These are phyloP conservation scores for Phania funesta DNA, from an alignment of 2,888 invertebrate genomes.

Conservation along the genomic window DNA sequence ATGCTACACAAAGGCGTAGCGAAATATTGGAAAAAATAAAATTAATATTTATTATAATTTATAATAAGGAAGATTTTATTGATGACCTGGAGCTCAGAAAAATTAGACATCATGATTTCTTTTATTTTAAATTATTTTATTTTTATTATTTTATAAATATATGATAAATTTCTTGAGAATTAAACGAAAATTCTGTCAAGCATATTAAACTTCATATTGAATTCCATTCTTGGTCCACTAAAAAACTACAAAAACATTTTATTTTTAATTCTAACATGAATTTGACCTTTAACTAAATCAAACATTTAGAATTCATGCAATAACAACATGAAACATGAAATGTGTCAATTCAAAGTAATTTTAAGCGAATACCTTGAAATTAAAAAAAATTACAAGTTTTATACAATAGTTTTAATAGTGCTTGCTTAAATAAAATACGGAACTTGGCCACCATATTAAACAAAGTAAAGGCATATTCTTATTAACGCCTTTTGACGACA, in stretches of 20 bases:
- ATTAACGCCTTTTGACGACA: conserved; percentile 53
- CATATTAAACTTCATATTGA: too few relatives aligned
- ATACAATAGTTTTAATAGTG: not conserved
- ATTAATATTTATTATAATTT: too few relatives aligned
- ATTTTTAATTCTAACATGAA: not conserved
- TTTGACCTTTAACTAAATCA: conserved; percentile 6
- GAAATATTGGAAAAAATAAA: too few relatives aligned
- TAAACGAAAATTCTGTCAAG: too few relatives aligned
- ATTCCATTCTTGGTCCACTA: too few relatives aligned
- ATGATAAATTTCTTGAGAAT: too few relatives aligned
- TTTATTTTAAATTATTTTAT: too few relatives aligned
- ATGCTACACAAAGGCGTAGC: too few relatives aligned
- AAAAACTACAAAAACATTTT: not conserved
- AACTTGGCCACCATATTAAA: conserved; percentile 28
- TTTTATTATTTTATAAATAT: too few relatives aligned
- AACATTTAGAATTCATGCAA: conserved; percentile 20
- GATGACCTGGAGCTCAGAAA: too few relatives aligned
- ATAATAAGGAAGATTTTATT: too few relatives aligned
- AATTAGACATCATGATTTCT: too few relatives aligned
- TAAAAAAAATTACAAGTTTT: not conserved
- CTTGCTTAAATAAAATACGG: not conserved
- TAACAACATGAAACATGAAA: conserved; percentile 19
- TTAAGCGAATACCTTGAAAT: conserved; percentile 29
- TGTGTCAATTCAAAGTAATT: not conserved
- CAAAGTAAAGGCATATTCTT: conserved; percentile 47